Evolutionary conservation across 92 coral and sea anemone genomes (phyloP), one percentile per base, ranked within the genome.

Genomic region (Pocillopora grandis): DNA sequence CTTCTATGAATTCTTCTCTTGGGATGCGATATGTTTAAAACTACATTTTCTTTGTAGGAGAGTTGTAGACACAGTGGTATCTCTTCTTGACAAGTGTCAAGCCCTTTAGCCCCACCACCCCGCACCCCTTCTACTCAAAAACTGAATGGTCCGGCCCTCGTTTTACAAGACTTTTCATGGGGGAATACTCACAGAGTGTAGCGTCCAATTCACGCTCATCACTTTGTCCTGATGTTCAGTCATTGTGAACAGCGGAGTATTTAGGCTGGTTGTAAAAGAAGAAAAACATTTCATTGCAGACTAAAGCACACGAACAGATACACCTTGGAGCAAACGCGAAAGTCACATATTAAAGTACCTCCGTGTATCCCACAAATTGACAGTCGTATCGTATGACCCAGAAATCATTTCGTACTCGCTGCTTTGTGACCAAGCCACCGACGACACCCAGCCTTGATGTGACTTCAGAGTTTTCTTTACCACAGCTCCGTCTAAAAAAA

Each of bases 401-500:
- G 99, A 97, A 16, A 94, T 92, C 76, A 97, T 85, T 88, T 92
- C 93, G 70, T 81, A 97, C 77, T 94, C 92, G 76, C 81, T 94
- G 66, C 85, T 90, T 63, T 95, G 98, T 74, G 99, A 97, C 99
- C 99, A 97, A 12, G 88, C 93, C 66, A 97, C 95, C 64, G 97
- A 92, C 4, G 99, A 97, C 14, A 97, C 95, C 99, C 99, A 97
- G 61, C 99, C 99, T 59, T 94, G 92, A 61, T 94, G 99, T 60
- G 98, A 94, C 9, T 92, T 91, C 56, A 97, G 88, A 48, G 93
- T 87, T 60, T 89, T 87, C 84, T 91, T 95, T 17, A 97, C 89
- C 8, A 97, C 97, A 12, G 98, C 87, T 13, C 99, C 99, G 79
- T 94, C 99, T 96, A 76, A 71, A 75, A 63, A 42, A 12, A 21